Base-by-base conservation (phyloP, 2,888 invertebrate genomes). In the Eumacrocentrus americanus region DNA sequence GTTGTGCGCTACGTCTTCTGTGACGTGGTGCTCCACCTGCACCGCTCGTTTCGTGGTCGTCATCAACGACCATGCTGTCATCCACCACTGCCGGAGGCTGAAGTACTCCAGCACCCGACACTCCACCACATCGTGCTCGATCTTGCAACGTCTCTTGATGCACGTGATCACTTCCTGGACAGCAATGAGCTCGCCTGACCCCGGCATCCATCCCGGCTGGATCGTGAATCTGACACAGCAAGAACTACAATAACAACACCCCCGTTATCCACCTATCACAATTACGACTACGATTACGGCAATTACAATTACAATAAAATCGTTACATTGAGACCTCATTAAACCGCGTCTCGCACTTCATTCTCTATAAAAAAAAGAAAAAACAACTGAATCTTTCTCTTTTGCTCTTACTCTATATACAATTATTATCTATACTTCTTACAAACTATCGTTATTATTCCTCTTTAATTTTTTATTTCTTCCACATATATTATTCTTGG, bases 1-100 rank as follows among this genome's bases (percentile, higher is more conserved):
- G 85, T 96, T 66, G 85, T 95, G 67, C 89, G 97, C 65, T 97
- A 91, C 83, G 89, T 96, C 67, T 97, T 98, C 86, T 97, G 96
- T 84, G 92, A 93, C 84, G 90, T 93, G 72, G 91, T 93, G 51
- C 84, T 97, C 68, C 89, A 93, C 69, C 85, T 94, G 76, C 97
- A 98, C 83, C 88, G 94, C 66, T 89, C 91, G 60, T 91, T 90
- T 81, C 87, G 94, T 75, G 89, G 91, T 63, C 89, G 91, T n/a
- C 90, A 90, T 74, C 92, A 91, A 82, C 88, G 92, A 75, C 94
- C 96, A 11, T 87, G 91, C 47, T 91, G 91, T 72, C 91, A 92
- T 73, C 96, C 96, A 29, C 86, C 90, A 18, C 83, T 97, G 68
- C 95, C 96, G 20, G 93, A 94, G 72, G 88, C 88, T 50, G 95